Evolutionary conservation across 2,113 vertebrate species (phyloP), one percentile per base, ranked within the genome.

Genomic region (Tapirus terrestris): DNA sequence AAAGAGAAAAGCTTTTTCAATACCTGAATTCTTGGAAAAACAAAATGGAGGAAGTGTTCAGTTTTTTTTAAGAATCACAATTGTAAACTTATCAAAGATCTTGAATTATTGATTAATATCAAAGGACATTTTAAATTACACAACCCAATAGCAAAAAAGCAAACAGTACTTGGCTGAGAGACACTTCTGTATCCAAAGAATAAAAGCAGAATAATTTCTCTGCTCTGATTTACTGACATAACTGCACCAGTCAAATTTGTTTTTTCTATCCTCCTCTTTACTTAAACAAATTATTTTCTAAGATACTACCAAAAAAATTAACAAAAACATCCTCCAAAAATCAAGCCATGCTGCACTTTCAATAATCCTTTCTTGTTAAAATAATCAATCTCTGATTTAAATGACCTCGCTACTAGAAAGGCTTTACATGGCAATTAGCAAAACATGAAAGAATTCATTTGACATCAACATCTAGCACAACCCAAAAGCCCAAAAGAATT

Each of bases 1-100:
- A 73, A 99, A 99, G 98, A 99, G 99, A 97, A 99, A 99, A 98
- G 99, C 99, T 98, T 99, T 99, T 98, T 99, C 99, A 96, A 99
- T 99, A 98, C 99, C 99, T 98, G 99, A 99, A 99, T 99, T 99
- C 99, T 99, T 99, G 94, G 88, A 94, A 97, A 98, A 98, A 94
- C 97, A 96, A 98, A 98, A 95, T 96, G 58, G 23, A 39, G 72
- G 87, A 56, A 91, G 53, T 70, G 96, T 72, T 98, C 75, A 96
- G 87, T 94, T 97, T 95, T 95, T 97, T 21, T 10, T 79, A 97
- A 88, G 39, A 98, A 94, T 48, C 81, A 72, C 9, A 97, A 96
- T 93, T 93, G 0, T 0, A 95, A 96, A 96, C 31, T 91, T 76
- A 86, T 91, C 67, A 16, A 91, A 96, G 45, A 94, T 73, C 58